Evolutionary conservation across 2,797 vertebrate species (phyloP).

Genomic region (Acrossocheilus fasciatus): DNA sequence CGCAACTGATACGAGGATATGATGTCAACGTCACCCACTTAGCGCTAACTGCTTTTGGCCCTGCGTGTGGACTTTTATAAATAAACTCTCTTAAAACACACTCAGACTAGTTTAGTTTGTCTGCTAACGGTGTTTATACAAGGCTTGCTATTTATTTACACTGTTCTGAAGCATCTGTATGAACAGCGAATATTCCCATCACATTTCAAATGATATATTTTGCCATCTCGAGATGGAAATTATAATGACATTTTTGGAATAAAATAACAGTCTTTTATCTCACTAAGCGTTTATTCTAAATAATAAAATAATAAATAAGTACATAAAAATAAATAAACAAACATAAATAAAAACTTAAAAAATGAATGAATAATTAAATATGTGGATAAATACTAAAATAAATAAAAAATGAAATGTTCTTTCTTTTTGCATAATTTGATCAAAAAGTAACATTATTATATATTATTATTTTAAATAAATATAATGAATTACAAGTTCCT

Average conservation of each 20-base stretch:
- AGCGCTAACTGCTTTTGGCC: constrained; percentile 1
- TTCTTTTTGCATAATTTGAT: background rate
- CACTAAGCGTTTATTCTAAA: background rate
- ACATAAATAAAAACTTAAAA: background rate
- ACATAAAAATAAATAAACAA: background rate
- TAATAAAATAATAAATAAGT: background rate
- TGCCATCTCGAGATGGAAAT: background rate
- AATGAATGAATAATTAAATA: background rate
- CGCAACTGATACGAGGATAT: constrained; percentile 18
- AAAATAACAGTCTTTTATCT: background rate
- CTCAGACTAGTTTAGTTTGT: background rate
- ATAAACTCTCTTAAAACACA: constrained; percentile 25
- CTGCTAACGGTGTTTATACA: constrained; percentile 5
- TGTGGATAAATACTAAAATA: background rate
- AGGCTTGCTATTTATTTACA: background rate
- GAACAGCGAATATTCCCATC: background rate
- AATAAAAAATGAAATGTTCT: background rate
- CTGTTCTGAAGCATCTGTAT: background rate
- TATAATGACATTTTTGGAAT: background rate
- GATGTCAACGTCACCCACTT: constrained; percentile 30
- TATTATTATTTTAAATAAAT: background rate
- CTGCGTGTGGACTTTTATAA: constrained; percentile 3
- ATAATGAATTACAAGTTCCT: background rate
- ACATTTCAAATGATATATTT: background rate
- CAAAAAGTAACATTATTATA: background rate